Evolutionary conservation across 1,140 invertebrate genomes (phyloP).

Genomic region (Micrasema longulum): DNA sequence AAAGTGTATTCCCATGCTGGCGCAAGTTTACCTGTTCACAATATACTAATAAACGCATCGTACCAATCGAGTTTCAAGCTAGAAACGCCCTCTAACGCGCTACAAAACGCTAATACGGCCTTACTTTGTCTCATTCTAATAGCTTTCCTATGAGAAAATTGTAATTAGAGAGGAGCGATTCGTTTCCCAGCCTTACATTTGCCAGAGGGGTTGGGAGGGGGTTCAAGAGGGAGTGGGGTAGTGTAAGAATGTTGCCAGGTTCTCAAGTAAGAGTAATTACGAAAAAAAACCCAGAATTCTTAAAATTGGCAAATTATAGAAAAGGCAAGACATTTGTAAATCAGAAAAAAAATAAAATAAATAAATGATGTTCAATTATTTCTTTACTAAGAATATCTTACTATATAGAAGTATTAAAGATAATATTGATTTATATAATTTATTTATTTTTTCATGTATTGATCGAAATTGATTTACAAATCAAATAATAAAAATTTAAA

Average conservation of each 20-base stretch:
- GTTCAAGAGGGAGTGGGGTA: background rate
- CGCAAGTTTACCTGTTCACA: background rate
- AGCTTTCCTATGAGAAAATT: slow-evolving; percentile 51
- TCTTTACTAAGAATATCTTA: too few species aligned
- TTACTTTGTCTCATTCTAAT: slow-evolving; percentile 53
- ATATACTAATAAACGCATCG: slow-evolving; percentile 47
- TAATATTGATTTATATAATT: too few species aligned
- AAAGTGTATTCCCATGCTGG: background rate
- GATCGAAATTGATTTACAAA: too few species aligned
- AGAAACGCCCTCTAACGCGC: slow-evolving; percentile 29
- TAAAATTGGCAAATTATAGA: too few species aligned
- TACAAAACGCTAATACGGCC: slow-evolving; percentile 49
- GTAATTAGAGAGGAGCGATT: slow-evolving; percentile 51
- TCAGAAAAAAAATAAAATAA: too few species aligned
- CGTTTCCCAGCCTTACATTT: slow-evolving; percentile 38
- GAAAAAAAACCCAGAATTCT: too few species aligned
- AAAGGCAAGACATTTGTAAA: too few species aligned
- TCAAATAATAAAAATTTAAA: too few species aligned
- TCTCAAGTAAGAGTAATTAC: slow-evolving; percentile 1
- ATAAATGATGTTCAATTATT: too few species aligned
- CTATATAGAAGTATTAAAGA: too few species aligned
- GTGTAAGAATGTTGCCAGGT: slow-evolving; percentile 4
- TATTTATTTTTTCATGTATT: too few species aligned
- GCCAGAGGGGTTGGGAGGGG: slow-evolving; percentile 1
- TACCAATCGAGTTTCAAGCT: slow-evolving; percentile 27